Percentiles rank a stretch among this genome's conserved stretches.
phyloP scores from a whole-genome alignment of 1,140 invertebrate species.

The Calliopsis andreniformis region DNA sequence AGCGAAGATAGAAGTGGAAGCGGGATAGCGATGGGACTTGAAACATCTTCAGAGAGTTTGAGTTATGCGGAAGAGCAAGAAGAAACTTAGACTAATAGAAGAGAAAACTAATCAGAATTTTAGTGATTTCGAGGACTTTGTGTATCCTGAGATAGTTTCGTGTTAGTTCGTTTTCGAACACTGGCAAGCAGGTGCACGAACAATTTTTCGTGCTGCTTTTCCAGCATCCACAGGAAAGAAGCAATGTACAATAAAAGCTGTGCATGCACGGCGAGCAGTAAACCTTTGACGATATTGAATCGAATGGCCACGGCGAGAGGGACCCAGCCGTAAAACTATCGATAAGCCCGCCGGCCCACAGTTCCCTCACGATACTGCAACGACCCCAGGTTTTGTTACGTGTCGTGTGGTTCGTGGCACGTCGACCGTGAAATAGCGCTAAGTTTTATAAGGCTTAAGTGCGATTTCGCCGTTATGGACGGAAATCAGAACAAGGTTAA shows the following conservation, averaged over 20 bases:
- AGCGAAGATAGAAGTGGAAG: no score
- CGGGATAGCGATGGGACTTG: no score
- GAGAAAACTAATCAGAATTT: no score
- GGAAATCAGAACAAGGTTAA: neutral
- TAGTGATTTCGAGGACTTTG: no score
- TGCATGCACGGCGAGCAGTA: constrained; percentile 35
- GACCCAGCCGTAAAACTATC: constrained; percentile 55
- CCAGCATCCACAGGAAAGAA: constrained; percentile 17
- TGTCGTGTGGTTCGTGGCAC: neutral
- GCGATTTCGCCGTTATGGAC: no score
- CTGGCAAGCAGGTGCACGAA: neutral
- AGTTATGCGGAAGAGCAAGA: no score
- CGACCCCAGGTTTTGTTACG: constrained; percentile 18
- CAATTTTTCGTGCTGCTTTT: neutral
- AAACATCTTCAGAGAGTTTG: no score
- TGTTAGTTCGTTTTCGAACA: no score
- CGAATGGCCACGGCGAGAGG: constrained; percentile 42
- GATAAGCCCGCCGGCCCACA: constrained; percentile 44
- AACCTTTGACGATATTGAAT: constrained; percentile 61
- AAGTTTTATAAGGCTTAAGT: neutral
- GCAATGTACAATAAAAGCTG: constrained; percentile 48
- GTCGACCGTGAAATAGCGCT: neutral
- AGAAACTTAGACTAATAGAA: no score
- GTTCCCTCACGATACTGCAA: constrained; percentile 11
- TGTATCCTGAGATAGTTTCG: no score